Evolutionary conservation across 2,888 invertebrate species (phyloP).

Genomic region (Ophion slaviceki): DNA sequence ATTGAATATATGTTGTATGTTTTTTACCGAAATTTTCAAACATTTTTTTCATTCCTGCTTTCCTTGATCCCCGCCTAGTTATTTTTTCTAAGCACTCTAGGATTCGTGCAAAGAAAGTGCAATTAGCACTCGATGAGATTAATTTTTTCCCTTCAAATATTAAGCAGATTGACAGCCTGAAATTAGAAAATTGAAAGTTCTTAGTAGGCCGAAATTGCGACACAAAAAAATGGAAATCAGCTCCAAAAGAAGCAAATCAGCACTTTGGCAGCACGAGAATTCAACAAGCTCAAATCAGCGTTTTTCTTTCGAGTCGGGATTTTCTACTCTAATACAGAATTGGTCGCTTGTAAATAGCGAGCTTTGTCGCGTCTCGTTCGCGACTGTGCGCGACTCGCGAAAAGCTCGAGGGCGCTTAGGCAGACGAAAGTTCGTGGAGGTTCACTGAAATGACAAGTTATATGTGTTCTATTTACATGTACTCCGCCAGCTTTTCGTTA

Average conservation of each 20-base stretch:
- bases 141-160: too few relatives aligned
- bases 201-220: neutral
- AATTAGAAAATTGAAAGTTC: too few relatives aligned
- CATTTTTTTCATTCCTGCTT: too few relatives aligned
- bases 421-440: neutral
- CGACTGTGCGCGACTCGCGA: neutral
- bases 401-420: neutral
- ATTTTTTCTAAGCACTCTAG: too few relatives aligned
- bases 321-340: neutral
- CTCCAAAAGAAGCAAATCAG: neutral
- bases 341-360: neutral
- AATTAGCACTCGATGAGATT: too few relatives aligned
- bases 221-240: neutral
- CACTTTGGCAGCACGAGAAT: neutral
- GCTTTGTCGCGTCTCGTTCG: neutral
- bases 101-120: too few relatives aligned
- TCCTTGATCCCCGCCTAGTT: too few relatives aligned
- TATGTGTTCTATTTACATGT: neutral
- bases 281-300: neutral
- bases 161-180: too few relatives aligned
- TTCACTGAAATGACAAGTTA: neutral
- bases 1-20: too few relatives aligned
- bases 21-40: too few relatives aligned
- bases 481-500: neutral
- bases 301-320: neutral